Conservation (phyloP, 53 echinoderm and acorn worm species). For the Stichopus horrens region DNA sequence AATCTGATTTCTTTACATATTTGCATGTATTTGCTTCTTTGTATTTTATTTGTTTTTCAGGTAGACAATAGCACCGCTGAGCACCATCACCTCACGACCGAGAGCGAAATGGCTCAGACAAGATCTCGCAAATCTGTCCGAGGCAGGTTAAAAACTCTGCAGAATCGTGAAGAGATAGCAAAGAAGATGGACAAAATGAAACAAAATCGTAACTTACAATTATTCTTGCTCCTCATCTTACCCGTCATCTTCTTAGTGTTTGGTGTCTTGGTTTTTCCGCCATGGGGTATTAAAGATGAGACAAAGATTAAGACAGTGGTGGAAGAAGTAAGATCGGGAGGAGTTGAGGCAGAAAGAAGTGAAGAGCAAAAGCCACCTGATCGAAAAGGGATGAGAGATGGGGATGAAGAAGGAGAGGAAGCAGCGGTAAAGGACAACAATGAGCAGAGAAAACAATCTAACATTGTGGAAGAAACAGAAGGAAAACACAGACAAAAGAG, state of each 20-base stretch:
- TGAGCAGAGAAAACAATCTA: not conserved
- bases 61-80: no score
- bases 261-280: constrained; percentile 28
- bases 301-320: constrained; percentile 12
- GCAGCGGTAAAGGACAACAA: not conserved
- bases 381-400: not conserved
- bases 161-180: constrained; percentile 29
- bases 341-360: not conserved
- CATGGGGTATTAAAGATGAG: constrained; percentile 24
- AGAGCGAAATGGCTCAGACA: constrained; percentile 2
- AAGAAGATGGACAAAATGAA: constrained; percentile 38
- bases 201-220: constrained; percentile 8
- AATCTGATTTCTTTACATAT: no score
- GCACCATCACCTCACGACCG: no score
- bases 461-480: not conserved
- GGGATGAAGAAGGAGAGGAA: not conserved
- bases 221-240: not conserved
- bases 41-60: no score
- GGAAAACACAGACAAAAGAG: not conserved
- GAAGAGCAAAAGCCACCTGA: not conserved
- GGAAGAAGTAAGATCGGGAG: not conserved
- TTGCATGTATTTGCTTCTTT: no score
- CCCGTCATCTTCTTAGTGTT: constrained; percentile 2
- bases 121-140: constrained; percentile 21
- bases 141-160: constrained; percentile 23